phyloP scores from a whole-genome alignment of 2,113 vertebrate genomes.

The Bambusicola thoracicus region DNA sequence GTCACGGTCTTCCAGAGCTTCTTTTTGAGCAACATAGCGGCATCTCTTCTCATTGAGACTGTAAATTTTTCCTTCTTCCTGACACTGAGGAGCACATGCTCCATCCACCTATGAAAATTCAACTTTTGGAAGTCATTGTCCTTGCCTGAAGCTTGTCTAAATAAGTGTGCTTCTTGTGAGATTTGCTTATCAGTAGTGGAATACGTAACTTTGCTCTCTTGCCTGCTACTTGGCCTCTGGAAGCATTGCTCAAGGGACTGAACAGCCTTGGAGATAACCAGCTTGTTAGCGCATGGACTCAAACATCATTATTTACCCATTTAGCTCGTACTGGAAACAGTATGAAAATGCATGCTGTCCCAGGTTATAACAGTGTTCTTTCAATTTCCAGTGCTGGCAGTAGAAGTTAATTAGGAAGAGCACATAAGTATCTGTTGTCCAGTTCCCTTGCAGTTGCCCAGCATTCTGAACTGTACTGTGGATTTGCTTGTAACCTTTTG shows the following conservation, averaged over 20 bases:
- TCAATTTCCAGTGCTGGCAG: rapidly evolving
- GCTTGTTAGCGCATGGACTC: not conserved
- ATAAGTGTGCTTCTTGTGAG: not conserved
- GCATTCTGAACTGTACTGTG: not conserved
- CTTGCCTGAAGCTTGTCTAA: not conserved
- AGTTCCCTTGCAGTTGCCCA: not conserved
- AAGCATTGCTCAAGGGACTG: not conserved
- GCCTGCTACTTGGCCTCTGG: not conserved
- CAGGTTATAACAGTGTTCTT: not conserved
- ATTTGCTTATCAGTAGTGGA: not conserved
- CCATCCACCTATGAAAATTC: not conserved
- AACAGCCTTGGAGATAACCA: not conserved
- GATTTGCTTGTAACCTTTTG: not conserved
- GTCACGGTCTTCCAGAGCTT: not conserved
- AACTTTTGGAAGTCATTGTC: not conserved
- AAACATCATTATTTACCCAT: not conserved
- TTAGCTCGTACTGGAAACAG: not conserved
- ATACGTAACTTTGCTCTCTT: not conserved
- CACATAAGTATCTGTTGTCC: not conserved
- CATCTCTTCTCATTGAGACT: not conserved
- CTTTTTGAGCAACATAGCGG: not conserved
- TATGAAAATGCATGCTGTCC: no score
- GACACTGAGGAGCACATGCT: not conserved
- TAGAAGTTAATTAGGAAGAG: not conserved
- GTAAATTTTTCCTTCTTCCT: not conserved